phyloP scores from a whole-genome alignment of 2,113 vertebrate species.

The Trichomycterus rosablanca region DNA sequence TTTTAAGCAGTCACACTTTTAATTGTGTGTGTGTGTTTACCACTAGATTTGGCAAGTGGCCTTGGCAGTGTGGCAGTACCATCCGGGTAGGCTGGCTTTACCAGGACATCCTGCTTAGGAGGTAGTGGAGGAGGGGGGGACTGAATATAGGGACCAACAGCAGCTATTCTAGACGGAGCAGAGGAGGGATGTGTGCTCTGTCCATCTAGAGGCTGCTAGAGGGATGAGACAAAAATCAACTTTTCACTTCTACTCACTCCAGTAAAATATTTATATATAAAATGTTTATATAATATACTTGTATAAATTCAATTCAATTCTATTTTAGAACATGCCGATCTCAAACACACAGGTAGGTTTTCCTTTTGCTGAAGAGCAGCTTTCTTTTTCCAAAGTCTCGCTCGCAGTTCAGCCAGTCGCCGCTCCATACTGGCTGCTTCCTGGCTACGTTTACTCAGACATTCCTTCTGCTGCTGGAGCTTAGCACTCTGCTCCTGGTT shows the following conservation, averaged over 20 bases:
- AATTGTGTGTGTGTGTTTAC: constrained; percentile 44
- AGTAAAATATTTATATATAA: no score
- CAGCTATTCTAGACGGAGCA: constrained; percentile 79
- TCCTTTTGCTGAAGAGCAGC: constrained; percentile 87
- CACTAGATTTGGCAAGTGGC: constrained; percentile 53
- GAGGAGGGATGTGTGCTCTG: constrained; percentile 60
- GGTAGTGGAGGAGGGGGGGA: constrained; percentile 77
- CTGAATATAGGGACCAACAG: constrained; percentile 91
- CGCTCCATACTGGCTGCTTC: constrained; percentile 88
- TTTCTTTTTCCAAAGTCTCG: constrained; percentile 93
- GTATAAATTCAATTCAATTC: no score
- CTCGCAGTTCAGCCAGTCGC: constrained; percentile 82
- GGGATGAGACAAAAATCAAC: neutral
- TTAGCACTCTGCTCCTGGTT: constrained; percentile 87
- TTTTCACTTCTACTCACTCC: no score
- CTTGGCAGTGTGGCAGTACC: constrained; percentile 66
- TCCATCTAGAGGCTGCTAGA: constrained; percentile 63
- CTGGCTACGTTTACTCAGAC: constrained; percentile 81
- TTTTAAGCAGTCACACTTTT: no score
- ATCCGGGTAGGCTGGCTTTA: constrained; percentile 80
- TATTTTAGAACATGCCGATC: no score
- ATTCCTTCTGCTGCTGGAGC: constrained; percentile 88
- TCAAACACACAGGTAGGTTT: constrained; percentile 78
- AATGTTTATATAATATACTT: no score
- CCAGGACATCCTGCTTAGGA: constrained; percentile 72